These are phyloP conservation scores for Chloroceryle inda DNA, from an alignment of 2,797 vertebrate genomes.

Conservation along the genomic window DNA sequence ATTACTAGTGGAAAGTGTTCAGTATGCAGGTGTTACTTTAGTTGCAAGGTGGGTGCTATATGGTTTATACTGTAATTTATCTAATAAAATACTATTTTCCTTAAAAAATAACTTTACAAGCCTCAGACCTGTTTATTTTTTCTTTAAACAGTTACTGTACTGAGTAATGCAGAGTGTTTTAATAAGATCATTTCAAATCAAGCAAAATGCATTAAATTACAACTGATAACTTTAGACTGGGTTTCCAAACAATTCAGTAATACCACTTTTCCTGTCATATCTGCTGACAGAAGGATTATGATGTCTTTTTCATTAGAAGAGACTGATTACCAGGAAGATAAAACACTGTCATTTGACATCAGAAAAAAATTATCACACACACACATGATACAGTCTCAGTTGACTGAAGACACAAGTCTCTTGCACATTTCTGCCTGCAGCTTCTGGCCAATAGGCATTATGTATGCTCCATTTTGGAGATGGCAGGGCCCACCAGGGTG, in stretches of 20 bases:
- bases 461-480: not conserved
- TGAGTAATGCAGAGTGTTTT: not conserved
- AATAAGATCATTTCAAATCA: not conserved
- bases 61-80: not conserved
- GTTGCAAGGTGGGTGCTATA: not conserved
- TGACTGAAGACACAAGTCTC: not conserved
- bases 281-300: not conserved
- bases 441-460: not conserved
- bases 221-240: not conserved
- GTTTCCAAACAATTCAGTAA: not conserved
- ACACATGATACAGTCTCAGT: not conserved
- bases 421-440: not conserved
- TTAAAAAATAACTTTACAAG: not conserved
- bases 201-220: not conserved
- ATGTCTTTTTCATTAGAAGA: not conserved
- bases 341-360: not conserved
- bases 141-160: not conserved
- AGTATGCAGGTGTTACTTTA: not conserved
- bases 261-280: not conserved
- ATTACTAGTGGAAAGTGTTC: not conserved
- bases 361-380: not conserved
- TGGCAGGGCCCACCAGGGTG: not conserved
- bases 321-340: not conserved
- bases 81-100: not conserved
- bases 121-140: not conserved